phyloP scores from a whole-genome alignment of 2,113 vertebrate genomes.

The Heliornis fulica region DNA sequence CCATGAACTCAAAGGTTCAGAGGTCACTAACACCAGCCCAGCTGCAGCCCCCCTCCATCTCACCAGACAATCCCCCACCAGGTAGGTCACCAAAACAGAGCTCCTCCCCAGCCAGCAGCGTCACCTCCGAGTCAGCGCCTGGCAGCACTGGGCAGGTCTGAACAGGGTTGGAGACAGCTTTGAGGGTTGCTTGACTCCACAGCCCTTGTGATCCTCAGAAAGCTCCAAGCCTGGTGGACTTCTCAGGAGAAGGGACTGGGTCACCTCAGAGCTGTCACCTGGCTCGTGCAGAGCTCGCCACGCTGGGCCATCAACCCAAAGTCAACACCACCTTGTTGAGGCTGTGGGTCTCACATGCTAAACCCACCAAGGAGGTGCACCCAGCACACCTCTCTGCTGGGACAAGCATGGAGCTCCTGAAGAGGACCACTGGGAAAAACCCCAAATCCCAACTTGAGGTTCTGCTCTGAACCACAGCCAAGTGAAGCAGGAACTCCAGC shows the following conservation, averaged over 20 bases:
- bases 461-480: not conserved
- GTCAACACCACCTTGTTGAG: not conserved
- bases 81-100: not conserved
- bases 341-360: too few species aligned
- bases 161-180: not conserved
- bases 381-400: not conserved
- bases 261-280: not conserved
- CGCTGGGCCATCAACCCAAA: not conserved
- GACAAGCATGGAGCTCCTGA: not conserved
- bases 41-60: not conserved
- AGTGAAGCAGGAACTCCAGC: not conserved
- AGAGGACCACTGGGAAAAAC: not conserved
- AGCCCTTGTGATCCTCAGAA: not conserved
- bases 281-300: not conserved
- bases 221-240: not conserved
- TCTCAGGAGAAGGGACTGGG: not conserved
- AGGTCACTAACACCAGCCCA: too few species aligned
- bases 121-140: not conserved
- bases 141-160: not conserved
- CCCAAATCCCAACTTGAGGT: not conserved
- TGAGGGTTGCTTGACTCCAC: not conserved
- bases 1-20: too few species aligned
- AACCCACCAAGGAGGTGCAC: too few species aligned
- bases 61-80: not conserved
- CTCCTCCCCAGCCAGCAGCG: not conserved